These are phyloP conservation scores for Drosophila parthenogenetica DNA, from an alignment of 2,888 invertebrate species.

Conservation along the genomic window DNA sequence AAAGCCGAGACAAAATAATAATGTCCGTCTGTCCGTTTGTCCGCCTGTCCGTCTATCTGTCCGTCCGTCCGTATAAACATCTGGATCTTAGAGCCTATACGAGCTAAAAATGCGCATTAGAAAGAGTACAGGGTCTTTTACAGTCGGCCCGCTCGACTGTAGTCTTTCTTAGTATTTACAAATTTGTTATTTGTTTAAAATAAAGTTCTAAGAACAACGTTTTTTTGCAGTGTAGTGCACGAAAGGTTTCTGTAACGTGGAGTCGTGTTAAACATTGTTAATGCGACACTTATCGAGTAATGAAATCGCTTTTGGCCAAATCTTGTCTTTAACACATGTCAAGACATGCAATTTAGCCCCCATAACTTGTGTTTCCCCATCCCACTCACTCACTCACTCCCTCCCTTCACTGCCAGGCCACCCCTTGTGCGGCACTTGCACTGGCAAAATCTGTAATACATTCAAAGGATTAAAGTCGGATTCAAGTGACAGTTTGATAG, in stretches of 20 bases:
- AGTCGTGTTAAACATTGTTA: conserved; percentile 31
- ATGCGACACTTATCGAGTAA: conserved; percentile 43
- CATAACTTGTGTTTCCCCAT: conserved; percentile 1
- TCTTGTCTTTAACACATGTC: conserved; percentile 4
- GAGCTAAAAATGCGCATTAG: no score
- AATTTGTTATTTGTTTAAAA: no score
- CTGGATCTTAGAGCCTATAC: no score
- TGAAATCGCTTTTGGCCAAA: conserved; percentile 22
- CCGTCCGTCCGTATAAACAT: no score
- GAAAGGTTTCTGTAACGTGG: background rate
- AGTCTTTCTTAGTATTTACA: no score
- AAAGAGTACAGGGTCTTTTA: no score
- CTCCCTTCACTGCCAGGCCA: background rate
- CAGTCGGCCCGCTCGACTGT: no score
- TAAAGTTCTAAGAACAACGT: no score
- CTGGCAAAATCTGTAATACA: background rate
- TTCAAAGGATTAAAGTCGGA: conserved; percentile 4
- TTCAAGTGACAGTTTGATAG: conserved; percentile 3
- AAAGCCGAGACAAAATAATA: no score
- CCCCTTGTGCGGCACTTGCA: background rate
- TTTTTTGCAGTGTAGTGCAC: background rate
- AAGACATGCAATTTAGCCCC: conserved; percentile 10
- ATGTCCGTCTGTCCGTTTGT: no score
- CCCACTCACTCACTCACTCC: background rate
- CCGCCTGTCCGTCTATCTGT: no score